phyloP scores from a whole-genome alignment of 2,113 vertebrate genomes.

The Himantopus leucocephalus region DNA sequence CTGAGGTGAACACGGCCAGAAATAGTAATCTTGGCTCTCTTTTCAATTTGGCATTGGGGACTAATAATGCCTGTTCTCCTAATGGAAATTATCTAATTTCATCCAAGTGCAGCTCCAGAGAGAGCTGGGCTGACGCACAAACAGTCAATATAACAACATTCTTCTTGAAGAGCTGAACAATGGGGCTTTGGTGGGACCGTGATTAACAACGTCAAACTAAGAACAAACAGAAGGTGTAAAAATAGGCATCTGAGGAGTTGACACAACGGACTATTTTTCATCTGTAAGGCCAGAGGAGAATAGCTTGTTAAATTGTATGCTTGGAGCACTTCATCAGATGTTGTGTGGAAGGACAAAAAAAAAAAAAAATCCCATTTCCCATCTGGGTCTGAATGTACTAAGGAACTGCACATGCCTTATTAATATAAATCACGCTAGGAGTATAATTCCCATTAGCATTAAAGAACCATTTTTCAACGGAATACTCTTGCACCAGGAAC shows the following conservation, averaged over 20 bases:
- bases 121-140: constrained; percentile 81
- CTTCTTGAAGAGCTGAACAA: constrained; percentile 84
- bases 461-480: constrained; percentile 39
- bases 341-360: neutral
- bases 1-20: constrained; percentile 93
- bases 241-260: constrained; percentile 79
- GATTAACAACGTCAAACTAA: constrained; percentile 80
- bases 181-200: constrained; percentile 79
- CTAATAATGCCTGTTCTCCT: constrained; percentile 89
- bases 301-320: constrained; percentile 37
- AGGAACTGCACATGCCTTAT: neutral
- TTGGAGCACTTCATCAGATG: constrained; percentile 59
- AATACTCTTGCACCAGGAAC: neutral
- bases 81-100: constrained; percentile 94
- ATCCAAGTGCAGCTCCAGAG: constrained; percentile 84
- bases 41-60: constrained; percentile 83
- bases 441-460: constrained; percentile 37
- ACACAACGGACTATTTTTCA: constrained; percentile 72
- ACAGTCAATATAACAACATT: constrained; percentile 89
- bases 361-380: constrained; percentile 29
- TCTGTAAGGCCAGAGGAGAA: constrained; percentile 59
- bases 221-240: constrained; percentile 84
- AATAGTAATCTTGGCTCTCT: constrained; percentile 92
- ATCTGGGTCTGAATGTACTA: constrained; percentile 36
- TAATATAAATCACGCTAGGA: constrained; percentile 29